Evolutionary conservation across 2,113 vertebrate genomes (phyloP).

Genomic region (Atractosteus spatula): DNA sequence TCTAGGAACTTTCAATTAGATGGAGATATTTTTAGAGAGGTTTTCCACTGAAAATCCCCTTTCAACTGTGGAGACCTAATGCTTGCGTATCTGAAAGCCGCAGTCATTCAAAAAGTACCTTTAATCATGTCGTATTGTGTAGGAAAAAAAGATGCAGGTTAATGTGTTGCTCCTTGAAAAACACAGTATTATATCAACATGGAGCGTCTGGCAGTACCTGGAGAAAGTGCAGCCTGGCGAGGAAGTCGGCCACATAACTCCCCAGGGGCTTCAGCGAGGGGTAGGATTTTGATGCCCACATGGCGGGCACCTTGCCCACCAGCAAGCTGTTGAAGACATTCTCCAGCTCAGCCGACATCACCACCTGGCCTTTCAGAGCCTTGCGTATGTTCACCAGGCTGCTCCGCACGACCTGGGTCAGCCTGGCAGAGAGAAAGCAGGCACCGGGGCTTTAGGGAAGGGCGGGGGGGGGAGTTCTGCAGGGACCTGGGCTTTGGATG

Average conservation of each 20-base stretch:
- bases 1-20: too few species aligned
- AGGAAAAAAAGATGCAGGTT: too few species aligned
- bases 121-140: too few species aligned
- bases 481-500: too few species aligned
- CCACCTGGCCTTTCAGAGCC: constrained; percentile 85
- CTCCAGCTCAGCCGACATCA: constrained; percentile 91
- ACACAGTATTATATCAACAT: neutral
- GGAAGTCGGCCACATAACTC: constrained; percentile 79
- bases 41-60: too few species aligned
- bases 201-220: constrained; percentile 61
- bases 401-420: constrained; percentile 74
- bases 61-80: too few species aligned
- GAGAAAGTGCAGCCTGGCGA: constrained; percentile 77
- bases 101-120: too few species aligned
- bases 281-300: constrained; percentile 89
- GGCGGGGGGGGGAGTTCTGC: too few species aligned
- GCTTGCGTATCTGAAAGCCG: too few species aligned
- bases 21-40: too few species aligned
- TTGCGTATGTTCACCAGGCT: constrained; percentile 78
- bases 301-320: constrained; percentile 78
- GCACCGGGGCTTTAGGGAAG: neutral
- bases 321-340: constrained; percentile 84
- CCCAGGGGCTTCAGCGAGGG: constrained; percentile 86
- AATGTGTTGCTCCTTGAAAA: too few species aligned
- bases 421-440: constrained; percentile 51